These are phyloP conservation scores for Dicrostonyx torquatus DNA, from an alignment of 2,797 vertebrate species.

Conservation along the genomic window DNA sequence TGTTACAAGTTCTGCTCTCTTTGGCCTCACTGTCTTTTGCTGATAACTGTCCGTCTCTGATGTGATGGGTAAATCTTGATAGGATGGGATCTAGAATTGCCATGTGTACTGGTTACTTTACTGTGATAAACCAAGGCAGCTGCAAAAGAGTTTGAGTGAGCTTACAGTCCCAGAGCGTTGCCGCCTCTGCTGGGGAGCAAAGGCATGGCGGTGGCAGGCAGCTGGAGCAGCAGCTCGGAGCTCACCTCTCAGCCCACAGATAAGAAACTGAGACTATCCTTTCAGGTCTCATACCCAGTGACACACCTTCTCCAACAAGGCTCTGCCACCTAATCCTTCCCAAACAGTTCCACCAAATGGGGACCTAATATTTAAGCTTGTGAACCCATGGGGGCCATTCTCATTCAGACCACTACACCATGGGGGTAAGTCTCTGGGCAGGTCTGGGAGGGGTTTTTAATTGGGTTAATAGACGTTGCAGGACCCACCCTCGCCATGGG, in stretches of 20 bases:
- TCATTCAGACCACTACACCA: not conserved
- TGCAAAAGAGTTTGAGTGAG: not conserved
- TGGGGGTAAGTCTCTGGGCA: not conserved
- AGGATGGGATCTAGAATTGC: not conserved
- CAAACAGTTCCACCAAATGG: not conserved
- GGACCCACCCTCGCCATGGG: not conserved
- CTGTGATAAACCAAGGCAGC: not conserved
- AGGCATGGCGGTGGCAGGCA: not conserved
- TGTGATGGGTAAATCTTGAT: not conserved
- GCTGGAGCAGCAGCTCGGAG: not conserved
- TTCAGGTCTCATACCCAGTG: not conserved
- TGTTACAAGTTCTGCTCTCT: not conserved
- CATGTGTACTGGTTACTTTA: not conserved
- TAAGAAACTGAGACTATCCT: not conserved
- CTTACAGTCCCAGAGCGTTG: not conserved
- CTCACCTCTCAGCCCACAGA: not conserved
- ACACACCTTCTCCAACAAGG: not conserved
- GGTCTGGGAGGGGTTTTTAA: not conserved
- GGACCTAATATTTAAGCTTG: not conserved
- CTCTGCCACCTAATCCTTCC: not conserved
- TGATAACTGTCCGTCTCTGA: not conserved
- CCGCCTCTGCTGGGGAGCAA: not conserved
- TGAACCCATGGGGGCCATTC: not conserved
- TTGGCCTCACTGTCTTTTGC: not conserved
- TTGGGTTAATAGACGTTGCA: not conserved